Evolutionary conservation across 1,140 invertebrate species (phyloP).

Genomic region (Artemia franciscana): DNA sequence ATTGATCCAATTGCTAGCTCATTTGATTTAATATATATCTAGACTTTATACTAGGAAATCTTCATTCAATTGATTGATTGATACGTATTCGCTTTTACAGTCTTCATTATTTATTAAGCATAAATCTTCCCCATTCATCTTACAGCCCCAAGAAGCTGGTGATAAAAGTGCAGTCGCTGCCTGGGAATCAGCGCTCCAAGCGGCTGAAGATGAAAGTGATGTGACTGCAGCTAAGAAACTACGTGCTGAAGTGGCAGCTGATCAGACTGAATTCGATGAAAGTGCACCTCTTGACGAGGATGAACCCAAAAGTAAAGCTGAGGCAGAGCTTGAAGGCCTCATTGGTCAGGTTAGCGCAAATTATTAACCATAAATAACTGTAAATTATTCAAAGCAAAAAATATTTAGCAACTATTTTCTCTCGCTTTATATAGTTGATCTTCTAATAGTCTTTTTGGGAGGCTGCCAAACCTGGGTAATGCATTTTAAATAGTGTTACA

Average conservation of each 20-base stretch:
- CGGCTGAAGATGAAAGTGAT: conserved; percentile 84
- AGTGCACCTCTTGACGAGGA: conserved; percentile 63
- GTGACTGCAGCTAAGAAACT: conserved; percentile 58
- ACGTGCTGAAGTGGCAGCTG: conserved; percentile 64
- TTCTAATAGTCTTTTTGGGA: too few relatives aligned
- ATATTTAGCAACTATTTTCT: not conserved
- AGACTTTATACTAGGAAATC: too few relatives aligned
- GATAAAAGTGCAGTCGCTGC: conserved; percentile 13
- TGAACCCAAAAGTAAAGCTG: conserved; percentile 42
- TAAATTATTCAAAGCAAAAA: too few relatives aligned
- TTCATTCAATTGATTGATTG: too few relatives aligned
- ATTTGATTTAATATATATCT: too few relatives aligned
- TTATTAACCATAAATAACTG: not conserved
- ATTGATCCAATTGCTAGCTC: too few relatives aligned
- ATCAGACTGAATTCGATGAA: conserved; percentile 90
- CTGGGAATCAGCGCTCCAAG: conserved; percentile 57
- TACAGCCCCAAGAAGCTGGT: conserved; percentile 9
- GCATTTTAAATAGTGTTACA: too few relatives aligned
- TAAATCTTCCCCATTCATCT: too few relatives aligned
- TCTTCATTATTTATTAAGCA: too few relatives aligned
- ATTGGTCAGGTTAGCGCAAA: conserved; percentile 42
- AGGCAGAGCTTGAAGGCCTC: conserved; percentile 53
- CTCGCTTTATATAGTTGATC: too few relatives aligned
- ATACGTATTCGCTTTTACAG: too few relatives aligned
- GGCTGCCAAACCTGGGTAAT: too few relatives aligned